Conservation (phyloP, 2,888 invertebrate species). For the Mactromeris polynyma region DNA sequence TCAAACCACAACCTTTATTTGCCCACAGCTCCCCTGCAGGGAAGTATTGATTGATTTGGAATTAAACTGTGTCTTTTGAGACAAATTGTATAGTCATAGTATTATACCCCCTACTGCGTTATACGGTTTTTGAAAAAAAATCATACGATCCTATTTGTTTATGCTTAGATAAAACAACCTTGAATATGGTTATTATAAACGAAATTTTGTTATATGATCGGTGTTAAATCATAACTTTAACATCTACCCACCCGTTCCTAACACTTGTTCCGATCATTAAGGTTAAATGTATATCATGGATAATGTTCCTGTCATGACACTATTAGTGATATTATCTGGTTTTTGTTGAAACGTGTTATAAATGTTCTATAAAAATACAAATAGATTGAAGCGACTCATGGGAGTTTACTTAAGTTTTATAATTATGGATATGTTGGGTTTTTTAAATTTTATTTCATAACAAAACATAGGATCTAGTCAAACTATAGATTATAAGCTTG, state of each 20-base stretch:
- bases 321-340: too few species aligned
- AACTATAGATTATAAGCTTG: too few species aligned
- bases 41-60: conserved; percentile 49
- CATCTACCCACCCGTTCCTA: not conserved
- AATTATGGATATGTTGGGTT: too few species aligned
- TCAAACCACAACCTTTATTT: conserved; percentile 28
- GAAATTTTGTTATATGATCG: not conserved
- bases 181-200: conserved; percentile 10
- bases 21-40: conserved; percentile 42
- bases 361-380: too few species aligned
- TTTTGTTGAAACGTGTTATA: too few species aligned
- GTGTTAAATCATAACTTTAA: not conserved
- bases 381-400: too few species aligned
- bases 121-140: conserved; percentile 39
- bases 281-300: not conserved
- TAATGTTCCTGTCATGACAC: too few species aligned
- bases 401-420: too few species aligned
- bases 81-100: conserved; percentile 43
- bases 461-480: too few species aligned
- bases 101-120: conserved; percentile 48
- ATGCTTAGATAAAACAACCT: not conserved
- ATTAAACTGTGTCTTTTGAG: conserved; percentile 47
- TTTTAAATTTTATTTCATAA: too few species aligned
- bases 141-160: conserved; percentile 38
- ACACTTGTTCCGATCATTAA: not conserved